Evolutionary conservation across 2,888 invertebrate species (phyloP), one percentile per base, ranked within the genome.

Genomic region (Drosophila tripunctata): DNA sequence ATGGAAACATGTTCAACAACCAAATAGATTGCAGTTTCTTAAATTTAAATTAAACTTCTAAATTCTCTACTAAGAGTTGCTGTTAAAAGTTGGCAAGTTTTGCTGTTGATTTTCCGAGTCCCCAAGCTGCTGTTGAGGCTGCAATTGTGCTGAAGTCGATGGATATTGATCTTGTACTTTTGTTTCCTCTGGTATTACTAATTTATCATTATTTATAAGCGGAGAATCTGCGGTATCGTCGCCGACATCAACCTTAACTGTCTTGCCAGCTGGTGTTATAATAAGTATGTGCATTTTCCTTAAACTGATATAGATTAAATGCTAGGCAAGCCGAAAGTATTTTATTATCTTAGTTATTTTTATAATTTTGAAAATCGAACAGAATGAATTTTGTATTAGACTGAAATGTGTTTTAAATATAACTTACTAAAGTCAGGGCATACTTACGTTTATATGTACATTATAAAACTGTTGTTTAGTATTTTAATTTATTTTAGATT

Each of bases 191-290:
- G 17, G 6, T 12, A 35, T n/a, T 21, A 36, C 15, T 7, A 33
- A 15, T 10, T 5, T 30, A n/a, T 68, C 52, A 1, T 7, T 22
- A 2, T 31, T 22, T 4, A 10, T 8, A 2, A 27, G 50, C 2
- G 27, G 35, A 7, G 14, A 3, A 7, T 57, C 64, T 4, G 41
- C 6, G n/a, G n/a, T n/a, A 1, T 68, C 80, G 45, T 77, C 77
- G 3, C 40, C 22, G 7, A 78, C 35, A 12, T 79, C 52, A 15
- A 83, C 30, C 33, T 61, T 76, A 1, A 80, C 52, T 5, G 47
- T 62, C 38, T 73, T 69, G 8, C 81, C 86, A 17, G 48, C 56
- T 4, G 78, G 78, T 3, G 76, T 85, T 24, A 82, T 82, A 2
- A 85, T 31, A 0, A 78, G 48, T n/a, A 82, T 63, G 54, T 78